Conservation (phyloP, 2,888 invertebrate genomes). For the Ethmia dodecea region DNA sequence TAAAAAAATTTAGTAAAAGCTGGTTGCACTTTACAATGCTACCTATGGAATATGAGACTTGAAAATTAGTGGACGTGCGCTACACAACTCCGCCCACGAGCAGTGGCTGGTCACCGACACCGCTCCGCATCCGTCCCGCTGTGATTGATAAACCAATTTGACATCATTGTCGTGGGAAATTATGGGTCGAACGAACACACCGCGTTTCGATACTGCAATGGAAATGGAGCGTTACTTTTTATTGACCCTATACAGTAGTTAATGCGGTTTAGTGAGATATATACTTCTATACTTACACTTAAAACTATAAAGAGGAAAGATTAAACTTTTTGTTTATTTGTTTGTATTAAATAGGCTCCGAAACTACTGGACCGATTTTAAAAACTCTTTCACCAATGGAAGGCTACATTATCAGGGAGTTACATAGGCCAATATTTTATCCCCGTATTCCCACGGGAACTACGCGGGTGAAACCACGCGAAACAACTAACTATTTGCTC, state of each 20-base stretch:
- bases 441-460: too few relatives aligned
- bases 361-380: neutral
- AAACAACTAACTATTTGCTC: too few relatives aligned
- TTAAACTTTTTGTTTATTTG: neutral
- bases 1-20: too few relatives aligned
- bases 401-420: too few relatives aligned
- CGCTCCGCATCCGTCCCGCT: constrained; percentile 58
- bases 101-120: constrained; percentile 38
- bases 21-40: too few relatives aligned
- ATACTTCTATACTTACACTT: neutral
- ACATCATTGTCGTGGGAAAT: constrained; percentile 70
- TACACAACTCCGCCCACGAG: constrained; percentile 46
- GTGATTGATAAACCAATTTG: constrained; percentile 71
- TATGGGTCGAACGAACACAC: constrained; percentile 22
- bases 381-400: too few relatives aligned
- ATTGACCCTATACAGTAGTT: too few relatives aligned
- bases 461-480: too few relatives aligned
- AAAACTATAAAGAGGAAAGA: neutral
- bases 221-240: constrained; percentile 13
- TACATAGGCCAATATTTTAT: too few relatives aligned
- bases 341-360: too few relatives aligned
- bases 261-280: too few relatives aligned
- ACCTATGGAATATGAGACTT: too few relatives aligned
- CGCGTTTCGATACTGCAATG: constrained; percentile 2
- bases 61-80: neutral